These are phyloP conservation scores for Strigops habroptila DNA, from an alignment of 2,113 vertebrate species.

Conservation along the genomic window DNA sequence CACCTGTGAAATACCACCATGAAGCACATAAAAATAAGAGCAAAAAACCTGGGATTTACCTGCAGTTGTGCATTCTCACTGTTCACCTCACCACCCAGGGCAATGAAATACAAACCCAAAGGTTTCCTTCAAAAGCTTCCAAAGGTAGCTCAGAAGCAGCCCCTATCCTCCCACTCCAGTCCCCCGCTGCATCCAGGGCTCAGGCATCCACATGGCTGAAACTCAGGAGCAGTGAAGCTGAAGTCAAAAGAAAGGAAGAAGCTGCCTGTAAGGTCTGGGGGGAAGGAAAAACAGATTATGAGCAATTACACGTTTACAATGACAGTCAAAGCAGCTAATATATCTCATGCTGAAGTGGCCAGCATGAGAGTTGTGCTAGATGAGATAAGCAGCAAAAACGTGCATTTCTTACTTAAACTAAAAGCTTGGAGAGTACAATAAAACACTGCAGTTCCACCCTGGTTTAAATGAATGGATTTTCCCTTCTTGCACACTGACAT, in stretches of 20 bases:
- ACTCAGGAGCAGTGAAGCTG: not conserved
- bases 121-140: not conserved
- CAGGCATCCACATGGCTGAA: not conserved
- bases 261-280: not conserved
- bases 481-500: slow-evolving; percentile 51
- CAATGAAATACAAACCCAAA: not conserved
- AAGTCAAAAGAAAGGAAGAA: slow-evolving; percentile 2
- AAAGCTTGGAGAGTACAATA: slow-evolving; percentile 67
- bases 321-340: slow-evolving; percentile 46
- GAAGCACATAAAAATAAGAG: not conserved
- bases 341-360: slow-evolving; percentile 43
- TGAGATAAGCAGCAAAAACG: slow-evolving; percentile 66
- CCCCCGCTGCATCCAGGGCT: not conserved
- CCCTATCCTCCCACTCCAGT: not conserved
- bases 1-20: not conserved
- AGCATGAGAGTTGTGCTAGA: slow-evolving; percentile 2
- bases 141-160: not conserved
- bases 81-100: not conserved
- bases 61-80: not conserved
- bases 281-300: not conserved
- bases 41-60: not conserved
- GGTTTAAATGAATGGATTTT: slow-evolving; percentile 69
- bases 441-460: slow-evolving; percentile 41
- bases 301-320: slow-evolving; percentile 39
- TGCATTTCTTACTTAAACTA: slow-evolving; percentile 64